Evolutionary conservation across 2,797 vertebrate species (phyloP), one percentile per base, ranked within the genome.

Genomic region (Salmo trutta): DNA sequence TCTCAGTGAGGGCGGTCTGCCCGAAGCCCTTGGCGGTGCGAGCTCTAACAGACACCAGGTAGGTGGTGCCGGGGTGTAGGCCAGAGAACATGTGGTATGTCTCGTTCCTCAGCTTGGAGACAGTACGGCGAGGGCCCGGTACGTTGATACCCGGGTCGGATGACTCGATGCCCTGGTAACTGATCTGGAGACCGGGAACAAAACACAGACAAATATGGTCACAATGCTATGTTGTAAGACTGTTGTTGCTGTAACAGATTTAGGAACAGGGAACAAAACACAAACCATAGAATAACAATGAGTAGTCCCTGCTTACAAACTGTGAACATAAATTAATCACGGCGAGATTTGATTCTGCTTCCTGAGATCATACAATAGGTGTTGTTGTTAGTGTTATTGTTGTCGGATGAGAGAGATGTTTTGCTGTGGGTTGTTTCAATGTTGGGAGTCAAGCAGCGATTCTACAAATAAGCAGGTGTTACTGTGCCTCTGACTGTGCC

Each of bases 61-160:
- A 99, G 2, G 97, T 98, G 83, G 98, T 99, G 75, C 98, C 98
- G 0, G 97, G 97, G 69, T 98, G 96, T 64, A 99, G 95, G 82
- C 96, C 97, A 1, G 96, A 97, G 92, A 99, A 98, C 90, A 98
- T 96, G 1, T 99, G 98, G 91, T 97, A 98, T 4, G 98, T 99
- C 93, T 99, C 98, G 0, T 99, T 99, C 73, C 96, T 95, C 81
- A 98, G 94, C 85, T 98, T 99, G 90, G 97, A 97, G 79, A 99
- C 95, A 0, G 96, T 98, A 3, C 96, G 96, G 0, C 98, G 94
- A 0, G 96, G 97, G 51, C 97, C 97, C 0, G 97, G 97, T 52
- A 98, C 96, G 0, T 97, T 98, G 66, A 99, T 95, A 0, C 95
- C 94, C 0, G 98, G 98, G 88, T 99, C 98, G 0, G 97, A 98